Percentiles rank a stretch among this genome's conserved stretches.
These are phyloP conservation scores for Machaerirhynchus nigripectus DNA, from an alignment of 2,113 vertebrate species.

Conservation along the genomic window DNA sequence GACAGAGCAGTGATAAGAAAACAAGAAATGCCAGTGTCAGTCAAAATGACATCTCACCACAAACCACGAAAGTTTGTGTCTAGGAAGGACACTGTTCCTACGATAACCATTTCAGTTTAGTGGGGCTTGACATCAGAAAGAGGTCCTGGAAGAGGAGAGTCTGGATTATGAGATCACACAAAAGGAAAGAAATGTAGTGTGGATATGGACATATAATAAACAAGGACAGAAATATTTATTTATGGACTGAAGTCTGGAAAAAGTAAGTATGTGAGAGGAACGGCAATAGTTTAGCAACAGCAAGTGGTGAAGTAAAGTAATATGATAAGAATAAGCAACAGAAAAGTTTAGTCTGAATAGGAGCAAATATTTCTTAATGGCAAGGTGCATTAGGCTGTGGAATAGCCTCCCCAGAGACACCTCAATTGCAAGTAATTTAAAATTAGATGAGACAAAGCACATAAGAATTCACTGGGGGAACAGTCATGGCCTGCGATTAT, in stretches of 20 bases:
- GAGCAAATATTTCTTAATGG: slow-evolving; percentile 41
- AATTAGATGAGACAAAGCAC: slow-evolving; percentile 22
- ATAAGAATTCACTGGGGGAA: background rate
- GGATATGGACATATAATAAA: background rate
- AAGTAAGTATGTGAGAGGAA: background rate
- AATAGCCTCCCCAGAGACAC: slow-evolving; percentile 14
- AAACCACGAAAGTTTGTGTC: background rate
- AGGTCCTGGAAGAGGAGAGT: background rate
- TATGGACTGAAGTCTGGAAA: background rate
- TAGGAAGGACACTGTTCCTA: background rate
- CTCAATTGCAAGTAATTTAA: slow-evolving; percentile 39
- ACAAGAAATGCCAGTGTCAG: background rate
- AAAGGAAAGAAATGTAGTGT: background rate
- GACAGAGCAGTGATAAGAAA: background rate
- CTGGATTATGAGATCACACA: background rate
- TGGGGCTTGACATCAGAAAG: background rate
- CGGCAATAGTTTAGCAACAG: background rate
- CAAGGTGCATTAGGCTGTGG: background rate
- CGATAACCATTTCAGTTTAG: background rate
- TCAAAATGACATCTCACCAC: background rate
- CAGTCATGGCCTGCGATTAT: slow-evolving; percentile 22
- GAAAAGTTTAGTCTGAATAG: slow-evolving; percentile 6
- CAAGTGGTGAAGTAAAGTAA: background rate
- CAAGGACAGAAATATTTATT: background rate
- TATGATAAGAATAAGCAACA: background rate